Percentiles rank a stretch among this genome's conserved stretches.
Conservation (phyloP, 23 tunicate genomes). For the Styela plicata region DNA sequence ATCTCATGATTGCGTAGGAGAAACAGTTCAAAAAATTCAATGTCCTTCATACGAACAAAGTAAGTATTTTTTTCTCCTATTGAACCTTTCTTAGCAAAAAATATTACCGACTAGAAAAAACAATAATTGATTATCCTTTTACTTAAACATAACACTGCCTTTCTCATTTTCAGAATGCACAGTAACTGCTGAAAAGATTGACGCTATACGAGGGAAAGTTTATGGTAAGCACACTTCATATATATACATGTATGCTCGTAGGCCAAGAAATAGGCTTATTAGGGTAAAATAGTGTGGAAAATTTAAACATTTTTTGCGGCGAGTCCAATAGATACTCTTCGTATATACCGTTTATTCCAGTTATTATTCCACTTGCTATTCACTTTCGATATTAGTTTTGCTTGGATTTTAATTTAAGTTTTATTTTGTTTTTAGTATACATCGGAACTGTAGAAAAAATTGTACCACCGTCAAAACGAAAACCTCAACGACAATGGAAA, state of each 20-base stretch:
- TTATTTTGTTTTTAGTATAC: constrained; percentile 10
- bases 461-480: neutral
- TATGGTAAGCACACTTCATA: neutral
- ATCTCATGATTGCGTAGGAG: constrained; percentile 10
- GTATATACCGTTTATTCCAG: no score
- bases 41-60: constrained; percentile 25
- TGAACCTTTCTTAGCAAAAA: no score
- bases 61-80: constrained; percentile 5
- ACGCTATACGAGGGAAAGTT: constrained; percentile 3
- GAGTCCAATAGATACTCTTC: no score
- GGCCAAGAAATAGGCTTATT: no score
- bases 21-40: neutral
- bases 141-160: no score
- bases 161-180: neutral
- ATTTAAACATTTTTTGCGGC: no score
- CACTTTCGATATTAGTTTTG: no score
- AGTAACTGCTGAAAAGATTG: neutral
- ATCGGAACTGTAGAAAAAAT: neutral
- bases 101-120: no score
- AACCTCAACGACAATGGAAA: neutral
- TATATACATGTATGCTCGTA: neutral
- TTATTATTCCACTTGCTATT: no score
- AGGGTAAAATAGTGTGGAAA: no score
- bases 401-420: no score
- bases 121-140: no score